Base-by-base conservation (phyloP, 2,113 vertebrate genomes). In the Glaucomys volans region DNA sequence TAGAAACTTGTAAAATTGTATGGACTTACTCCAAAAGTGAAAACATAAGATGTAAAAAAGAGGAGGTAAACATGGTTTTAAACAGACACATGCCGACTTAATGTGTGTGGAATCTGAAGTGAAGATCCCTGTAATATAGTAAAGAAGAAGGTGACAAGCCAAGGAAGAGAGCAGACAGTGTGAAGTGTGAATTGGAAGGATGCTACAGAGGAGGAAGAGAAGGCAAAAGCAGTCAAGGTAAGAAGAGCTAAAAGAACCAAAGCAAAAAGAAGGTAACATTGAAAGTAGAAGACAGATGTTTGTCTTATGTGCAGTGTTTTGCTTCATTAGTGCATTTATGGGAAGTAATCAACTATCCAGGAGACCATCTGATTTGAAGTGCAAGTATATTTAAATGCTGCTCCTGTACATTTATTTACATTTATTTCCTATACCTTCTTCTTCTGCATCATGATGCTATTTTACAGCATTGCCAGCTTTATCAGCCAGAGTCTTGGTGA, bases 31-130 rank as follows among this genome's bases (percentile, higher is more conserved):
- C 93, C 47, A 76, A 40, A 93, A 76, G 66, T 75, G 13, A 94
- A 93, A 91, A 82, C 37, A 42, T 35, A 95, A 95, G 72, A 67
- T 14, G 18, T 66, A 42, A 77, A 75, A 75, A 90, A 88, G 35
- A 91, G 59, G 37, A 74, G 74, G 74, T 91, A 57, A 82, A 42
- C 28, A 11, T n/a, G 16, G 14, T 47, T 89, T 91, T 80, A 66
- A 85, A 67, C 42, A 59, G 20, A 76, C 28, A 42, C 32, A 18
- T 26, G 24, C n/a, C 69, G 62, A 62, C n/a, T 35, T 85, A 14
- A 40, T 8, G 5, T 44, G 32, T 59, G 32, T 86, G 57, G 35
- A 86, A 52, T 79, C 22, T 71, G 72, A 90, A 87, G 84, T 40
- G 57, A 57, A 80, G 13, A 75, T 42, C 40, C 6, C 1, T 35